Evolutionary conservation across 2,113 vertebrate species (phyloP), one percentile per base, ranked within the genome.

Genomic region (Trichechus manatus): DNA sequence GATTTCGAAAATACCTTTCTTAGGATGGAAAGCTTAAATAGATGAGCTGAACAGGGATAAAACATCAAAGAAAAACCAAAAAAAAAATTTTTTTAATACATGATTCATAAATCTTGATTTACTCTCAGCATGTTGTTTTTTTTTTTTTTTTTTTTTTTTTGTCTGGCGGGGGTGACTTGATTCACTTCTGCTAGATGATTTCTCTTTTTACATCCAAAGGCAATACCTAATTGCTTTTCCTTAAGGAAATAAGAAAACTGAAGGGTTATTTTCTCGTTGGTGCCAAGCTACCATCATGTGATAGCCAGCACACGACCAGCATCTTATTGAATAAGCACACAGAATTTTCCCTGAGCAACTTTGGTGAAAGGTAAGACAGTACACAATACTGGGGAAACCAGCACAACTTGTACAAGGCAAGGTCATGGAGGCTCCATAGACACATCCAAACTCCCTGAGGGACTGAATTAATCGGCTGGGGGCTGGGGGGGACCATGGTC

Each of bases 21-120:
- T 86, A 79, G 93, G 81, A 85, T 53, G 79, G 50, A 96, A 96
- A 64, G 8, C 23, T 96, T 68, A 93, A 97, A 61, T 47, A 96
- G 97, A 89, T 39, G 6, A 82, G 2, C 31, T 64, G 77, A 96
- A 95, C 82, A 53, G 0, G 63, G 27, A 93, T 74, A 78, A 93
- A 78, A 68, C 31, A 79, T 53, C 36, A 61, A 68, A 87, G 39
- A 39, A 39, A 39, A 39, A 39, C 36, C 53, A 68, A 86, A 59
- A 94, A 31, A 91, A 95, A 53, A 0, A 5, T 80, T 93, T 89
- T 47, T 36, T 8, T 83, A 96, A 77, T 63, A 75, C 88, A 6
- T 50, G 9, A 31, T 50, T 88, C 36, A 70, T 91, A 89, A 75
- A 82, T 92, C 27, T 84, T 87, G 5, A 86, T 68, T 75, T 85